phyloP scores from a whole-genome alignment of 2,797 vertebrate species.

The Gobio occitaniae region DNA sequence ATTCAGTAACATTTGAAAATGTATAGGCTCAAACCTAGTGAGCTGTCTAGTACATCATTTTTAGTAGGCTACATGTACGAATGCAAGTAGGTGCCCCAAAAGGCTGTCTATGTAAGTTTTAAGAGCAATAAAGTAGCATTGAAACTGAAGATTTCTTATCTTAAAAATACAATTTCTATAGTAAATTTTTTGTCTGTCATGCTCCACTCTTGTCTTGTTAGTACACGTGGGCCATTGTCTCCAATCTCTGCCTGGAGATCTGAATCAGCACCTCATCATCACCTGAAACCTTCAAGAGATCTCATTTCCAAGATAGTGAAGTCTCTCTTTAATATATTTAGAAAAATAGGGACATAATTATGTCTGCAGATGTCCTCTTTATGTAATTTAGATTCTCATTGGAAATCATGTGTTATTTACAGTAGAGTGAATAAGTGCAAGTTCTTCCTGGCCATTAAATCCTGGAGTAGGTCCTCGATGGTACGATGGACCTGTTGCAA shows the following conservation, averaged over 20 bases:
- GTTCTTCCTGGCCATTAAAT: neutral
- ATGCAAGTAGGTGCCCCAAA: neutral
- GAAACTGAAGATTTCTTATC: neutral
- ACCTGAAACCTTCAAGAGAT: constrained; percentile 4
- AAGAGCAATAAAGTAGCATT: neutral
- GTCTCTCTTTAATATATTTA: neutral
- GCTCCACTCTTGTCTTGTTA: neutral
- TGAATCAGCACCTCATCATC: constrained; percentile 33
- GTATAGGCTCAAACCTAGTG: neutral
- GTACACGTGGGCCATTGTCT: constrained; percentile 22
- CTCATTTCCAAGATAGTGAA: neutral
- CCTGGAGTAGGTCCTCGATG: neutral
- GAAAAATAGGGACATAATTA: neutral
- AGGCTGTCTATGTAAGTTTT: neutral
- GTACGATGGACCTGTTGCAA: neutral
- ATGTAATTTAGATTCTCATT: neutral
- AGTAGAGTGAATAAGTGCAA: neutral
- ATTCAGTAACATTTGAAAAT: neutral
- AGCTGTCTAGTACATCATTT: neutral
- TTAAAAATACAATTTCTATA: neutral
- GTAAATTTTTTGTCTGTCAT: neutral
- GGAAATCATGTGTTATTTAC: neutral
- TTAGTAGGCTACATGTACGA: neutral
- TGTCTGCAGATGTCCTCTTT: neutral
- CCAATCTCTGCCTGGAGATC: constrained; percentile 27